These are phyloP conservation scores for Clavelina lepadiformis DNA, from an alignment of 23 tunicate species.

Conservation along the genomic window DNA sequence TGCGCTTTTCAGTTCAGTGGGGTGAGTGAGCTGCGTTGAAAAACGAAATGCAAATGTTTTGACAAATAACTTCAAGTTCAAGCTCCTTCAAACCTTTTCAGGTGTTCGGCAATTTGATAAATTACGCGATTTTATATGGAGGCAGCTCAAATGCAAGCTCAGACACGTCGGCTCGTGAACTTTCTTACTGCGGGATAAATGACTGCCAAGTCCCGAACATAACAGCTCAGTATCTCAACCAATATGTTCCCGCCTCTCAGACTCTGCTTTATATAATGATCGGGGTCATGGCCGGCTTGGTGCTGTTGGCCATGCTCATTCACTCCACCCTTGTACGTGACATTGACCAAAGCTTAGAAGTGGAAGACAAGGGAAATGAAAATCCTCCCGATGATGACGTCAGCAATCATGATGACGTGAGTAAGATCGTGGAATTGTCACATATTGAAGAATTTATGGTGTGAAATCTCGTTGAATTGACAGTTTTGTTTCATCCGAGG, in stretches of 20 bases:
- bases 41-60: too few relatives aligned
- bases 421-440: not conserved
- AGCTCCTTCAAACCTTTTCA: conserved; percentile 7
- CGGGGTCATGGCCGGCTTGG: conserved; percentile 41
- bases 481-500: too few relatives aligned
- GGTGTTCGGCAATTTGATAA: conserved; percentile 53
- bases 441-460: not conserved
- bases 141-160: conserved; percentile 8
- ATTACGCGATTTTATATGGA: conserved; percentile 39
- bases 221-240: conserved; percentile 19
- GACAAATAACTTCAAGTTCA: too few relatives aligned
- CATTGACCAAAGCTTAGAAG: conserved; percentile 3
- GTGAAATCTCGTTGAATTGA: not conserved
- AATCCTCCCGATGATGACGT: not conserved
- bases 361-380: not conserved
- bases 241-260: conserved; percentile 38
- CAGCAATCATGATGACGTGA: not conserved
- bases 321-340: conserved; percentile 6
- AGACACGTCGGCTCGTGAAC: conserved; percentile 5
- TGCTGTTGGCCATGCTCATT: conserved; percentile 28
- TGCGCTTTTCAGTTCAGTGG: conserved; percentile 30
- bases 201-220: conserved; percentile 83
- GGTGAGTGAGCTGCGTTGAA: too few relatives aligned
- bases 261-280: conserved; percentile 27
- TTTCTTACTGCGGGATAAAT: conserved; percentile 58